Percentiles rank a stretch among this genome's conserved stretches.
Evolutionary conservation across 2,113 vertebrate species (phyloP).

Genomic region (Camelus dromedarius): DNA sequence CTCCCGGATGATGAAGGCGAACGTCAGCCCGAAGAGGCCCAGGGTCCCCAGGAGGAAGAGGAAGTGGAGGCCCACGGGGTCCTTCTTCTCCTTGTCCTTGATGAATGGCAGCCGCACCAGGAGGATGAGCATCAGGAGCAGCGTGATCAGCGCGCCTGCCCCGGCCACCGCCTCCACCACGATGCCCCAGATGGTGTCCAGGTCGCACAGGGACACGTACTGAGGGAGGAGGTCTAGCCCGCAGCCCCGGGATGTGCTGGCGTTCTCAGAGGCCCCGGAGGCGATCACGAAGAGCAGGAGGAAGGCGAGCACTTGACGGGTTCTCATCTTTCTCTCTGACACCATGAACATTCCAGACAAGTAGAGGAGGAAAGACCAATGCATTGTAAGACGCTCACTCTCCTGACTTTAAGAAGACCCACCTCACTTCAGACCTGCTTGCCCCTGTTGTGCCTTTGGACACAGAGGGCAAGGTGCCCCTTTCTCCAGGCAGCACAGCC

Average conservation of each 20-base stretch:
- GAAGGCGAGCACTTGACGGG: slow-evolving; percentile 85
- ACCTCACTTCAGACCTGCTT: background rate
- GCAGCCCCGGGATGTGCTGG: slow-evolving; percentile 92
- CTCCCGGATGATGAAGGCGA: slow-evolving; percentile 96
- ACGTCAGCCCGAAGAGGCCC: slow-evolving; percentile 95
- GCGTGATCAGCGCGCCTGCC: slow-evolving; percentile 91
- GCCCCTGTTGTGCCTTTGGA: background rate
- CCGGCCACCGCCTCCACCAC: slow-evolving; percentile 94
- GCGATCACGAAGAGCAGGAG: slow-evolving; percentile 90
- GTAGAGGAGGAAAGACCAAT: background rate
- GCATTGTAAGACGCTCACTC: background rate
- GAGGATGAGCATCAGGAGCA: slow-evolving; percentile 92
- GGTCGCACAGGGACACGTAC: slow-evolving; percentile 95
- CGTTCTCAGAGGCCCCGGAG: slow-evolving; percentile 87
- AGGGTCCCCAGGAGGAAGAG: slow-evolving; percentile 94
- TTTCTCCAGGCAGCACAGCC: background rate
- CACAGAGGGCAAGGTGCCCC: background rate
- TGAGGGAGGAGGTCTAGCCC: slow-evolving; percentile 93
- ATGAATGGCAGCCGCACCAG: slow-evolving; percentile 94
- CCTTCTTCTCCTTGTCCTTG: slow-evolving; percentile 95
- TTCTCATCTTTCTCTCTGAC: slow-evolving; percentile 88
- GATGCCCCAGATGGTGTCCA: slow-evolving; percentile 98
- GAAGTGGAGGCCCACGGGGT: slow-evolving; percentile 93
- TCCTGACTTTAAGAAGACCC: background rate
- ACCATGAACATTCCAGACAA: slow-evolving; percentile 25